These are phyloP conservation scores for Leuciscus waleckii DNA, from an alignment of 2,797 vertebrate genomes.

Conservation along the genomic window DNA sequence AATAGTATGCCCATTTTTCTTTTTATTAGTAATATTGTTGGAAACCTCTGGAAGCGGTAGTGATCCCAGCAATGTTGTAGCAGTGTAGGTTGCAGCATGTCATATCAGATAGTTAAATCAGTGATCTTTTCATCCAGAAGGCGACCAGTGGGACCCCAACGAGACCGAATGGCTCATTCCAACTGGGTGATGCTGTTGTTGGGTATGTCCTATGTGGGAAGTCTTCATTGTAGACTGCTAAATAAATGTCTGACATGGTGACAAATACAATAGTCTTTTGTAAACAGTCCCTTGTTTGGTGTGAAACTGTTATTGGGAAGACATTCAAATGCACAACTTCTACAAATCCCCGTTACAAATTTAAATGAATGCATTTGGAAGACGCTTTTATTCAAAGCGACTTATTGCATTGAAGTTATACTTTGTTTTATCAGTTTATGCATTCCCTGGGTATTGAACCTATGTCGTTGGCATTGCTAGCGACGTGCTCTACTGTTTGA, in stretches of 20 bases:
- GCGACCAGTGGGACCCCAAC: constrained; percentile 11
- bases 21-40: neutral
- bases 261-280: constrained; percentile 32
- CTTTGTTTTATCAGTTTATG: neutral
- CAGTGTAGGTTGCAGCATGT: constrained; percentile 4
- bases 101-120: constrained; percentile 11
- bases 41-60: neutral
- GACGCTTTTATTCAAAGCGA: neutral
- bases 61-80: constrained; percentile 42
- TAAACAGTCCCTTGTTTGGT: constrained; percentile 20
- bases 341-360: neutral
- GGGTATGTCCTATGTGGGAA: constrained; percentile 33
- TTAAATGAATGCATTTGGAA: neutral
- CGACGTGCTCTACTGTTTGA: neutral
- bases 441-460: neutral
- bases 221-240: constrained; percentile 22
- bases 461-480: neutral
- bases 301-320: constrained; percentile 18
- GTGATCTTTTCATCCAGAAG: constrained; percentile 18
- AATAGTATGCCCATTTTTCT: neutral
- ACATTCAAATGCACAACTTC: neutral
- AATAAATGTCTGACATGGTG: constrained; percentile 13
- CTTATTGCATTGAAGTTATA: neutral
- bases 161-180: constrained; percentile 5
- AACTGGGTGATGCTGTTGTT: constrained; percentile 7